Evolutionary conservation across 1,140 invertebrate species (phyloP).

Genomic region (Cherax quadricarinatus): DNA sequence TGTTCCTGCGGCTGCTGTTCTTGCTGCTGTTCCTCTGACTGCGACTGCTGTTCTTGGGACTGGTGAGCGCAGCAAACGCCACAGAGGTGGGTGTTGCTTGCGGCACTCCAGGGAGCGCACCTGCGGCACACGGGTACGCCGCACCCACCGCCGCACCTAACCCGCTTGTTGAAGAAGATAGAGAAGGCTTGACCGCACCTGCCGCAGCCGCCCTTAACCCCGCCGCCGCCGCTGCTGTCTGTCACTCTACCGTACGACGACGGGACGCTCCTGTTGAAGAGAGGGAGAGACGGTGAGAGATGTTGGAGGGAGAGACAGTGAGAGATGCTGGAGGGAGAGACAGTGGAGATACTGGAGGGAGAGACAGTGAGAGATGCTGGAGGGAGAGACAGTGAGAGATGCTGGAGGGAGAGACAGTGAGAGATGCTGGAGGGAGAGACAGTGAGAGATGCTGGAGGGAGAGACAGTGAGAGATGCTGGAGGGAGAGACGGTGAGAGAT

Average conservation of each 20-base stretch:
- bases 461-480: too few species aligned
- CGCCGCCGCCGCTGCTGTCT: background rate
- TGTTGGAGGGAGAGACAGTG: background rate
- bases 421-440: background rate
- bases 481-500: too few species aligned
- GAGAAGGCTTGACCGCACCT: slow-evolving; percentile 67
- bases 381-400: too few species aligned
- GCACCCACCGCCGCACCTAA: slow-evolving; percentile 71
- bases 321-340: background rate
- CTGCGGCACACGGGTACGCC: slow-evolving; percentile 72
- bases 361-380: too few species aligned
- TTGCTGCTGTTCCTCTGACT: background rate
- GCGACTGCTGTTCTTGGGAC: background rate
- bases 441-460: too few species aligned
- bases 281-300: background rate
- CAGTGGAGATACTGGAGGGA: background rate
- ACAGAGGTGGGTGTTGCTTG: slow-evolving; percentile 70
- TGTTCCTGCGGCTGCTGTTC: background rate
- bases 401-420: background rate
- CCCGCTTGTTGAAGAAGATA: slow-evolving; percentile 73
- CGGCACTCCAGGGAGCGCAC: slow-evolving; percentile 71
- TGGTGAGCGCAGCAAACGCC: background rate
- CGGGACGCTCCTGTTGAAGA: slow-evolving; percentile 2
- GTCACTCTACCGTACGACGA: background rate
- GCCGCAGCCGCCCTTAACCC: background rate